Evolutionary conservation across 2,888 invertebrate genomes (phyloP).

Genomic region (Tipula helvola): DNA sequence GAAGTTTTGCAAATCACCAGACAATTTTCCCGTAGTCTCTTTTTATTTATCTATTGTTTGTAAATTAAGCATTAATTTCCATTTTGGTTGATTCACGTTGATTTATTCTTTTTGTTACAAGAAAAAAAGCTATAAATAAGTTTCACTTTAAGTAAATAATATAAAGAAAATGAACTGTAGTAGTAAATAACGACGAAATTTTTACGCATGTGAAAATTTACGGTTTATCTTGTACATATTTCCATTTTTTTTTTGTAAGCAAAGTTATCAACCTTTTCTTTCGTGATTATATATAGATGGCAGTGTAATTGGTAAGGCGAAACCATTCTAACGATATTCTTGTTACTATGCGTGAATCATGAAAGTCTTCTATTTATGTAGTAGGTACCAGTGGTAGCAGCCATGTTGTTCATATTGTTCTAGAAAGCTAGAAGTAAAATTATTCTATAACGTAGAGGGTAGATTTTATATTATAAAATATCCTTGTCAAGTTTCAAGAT

Average conservation of each 20-base stretch:
- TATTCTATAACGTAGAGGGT: too few relatives aligned
- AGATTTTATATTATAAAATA: too few relatives aligned
- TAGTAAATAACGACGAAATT: neutral
- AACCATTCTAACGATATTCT: too few relatives aligned
- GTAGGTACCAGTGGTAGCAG: too few relatives aligned
- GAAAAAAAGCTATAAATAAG: neutral
- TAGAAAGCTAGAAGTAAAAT: too few relatives aligned
- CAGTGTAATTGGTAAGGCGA: neutral
- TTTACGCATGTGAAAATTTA: neutral
- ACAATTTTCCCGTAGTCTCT: neutral
- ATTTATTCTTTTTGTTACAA: neutral
- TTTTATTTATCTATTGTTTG: neutral
- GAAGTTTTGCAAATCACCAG: neutral
- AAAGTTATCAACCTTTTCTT: neutral
- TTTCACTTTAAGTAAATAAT: neutral
- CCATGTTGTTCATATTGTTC: too few relatives aligned
- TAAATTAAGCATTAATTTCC: neutral
- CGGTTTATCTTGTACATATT: neutral
- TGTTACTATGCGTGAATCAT: too few relatives aligned
- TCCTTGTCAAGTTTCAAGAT: too few relatives aligned
- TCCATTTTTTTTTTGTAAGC: neutral
- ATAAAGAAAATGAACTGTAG: neutral
- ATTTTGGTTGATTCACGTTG: neutral
- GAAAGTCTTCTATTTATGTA: too few relatives aligned
- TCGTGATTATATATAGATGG: neutral